Evolutionary conservation across 1,140 invertebrate species (phyloP), one percentile per base, ranked within the genome.

Genomic region (Lasaia peninsularis): DNA sequence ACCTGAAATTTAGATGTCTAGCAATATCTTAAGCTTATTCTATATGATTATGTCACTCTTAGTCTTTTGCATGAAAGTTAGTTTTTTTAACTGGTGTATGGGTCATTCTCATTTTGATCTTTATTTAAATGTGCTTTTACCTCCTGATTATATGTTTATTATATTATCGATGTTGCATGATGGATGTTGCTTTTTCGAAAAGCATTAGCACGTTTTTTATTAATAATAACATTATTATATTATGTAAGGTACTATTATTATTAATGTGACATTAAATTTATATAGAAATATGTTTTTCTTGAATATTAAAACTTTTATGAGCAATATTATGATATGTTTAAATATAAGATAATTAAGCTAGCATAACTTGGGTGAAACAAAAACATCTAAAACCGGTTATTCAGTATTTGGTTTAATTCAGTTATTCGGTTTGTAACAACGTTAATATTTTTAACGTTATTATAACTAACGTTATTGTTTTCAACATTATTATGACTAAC

Each of bases 41-140:
- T 71, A 66, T 68, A 73, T 75, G 68, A 55, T 28, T 28, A 24
- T 24, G 4, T 28, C 24, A 28, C 8, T 28, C 53, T 62, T 69
- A 67, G 62, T 57, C 28, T 65, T 57, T 56, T 56, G 56, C 40
- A 62, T 40, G 37, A 2, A 40, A 16, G 5, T 40, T 40, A 40
- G 37, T 40, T 40, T 40, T 40, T 40, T 40, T 69, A 63, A 61
- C 44, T 52, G 71, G 71, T 71, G 63, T 56, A 35, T 67, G 75
- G 83, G 80, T 76, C 84, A 87, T 87, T 87, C 84, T 87, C 84
- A 84, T 86, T 87, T 87, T 59, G 70, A 85, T 84, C 81, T 78
- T 62, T 69, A 67, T 68, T 58, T 65, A 58, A 65, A 61, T 63
- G 60, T 69, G 55, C 58, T 69, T 69, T 60, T 64, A 56, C 51